Evolutionary conservation across 2,113 vertebrate genomes (phyloP).

Genomic region (Pteronura brasiliensis): DNA sequence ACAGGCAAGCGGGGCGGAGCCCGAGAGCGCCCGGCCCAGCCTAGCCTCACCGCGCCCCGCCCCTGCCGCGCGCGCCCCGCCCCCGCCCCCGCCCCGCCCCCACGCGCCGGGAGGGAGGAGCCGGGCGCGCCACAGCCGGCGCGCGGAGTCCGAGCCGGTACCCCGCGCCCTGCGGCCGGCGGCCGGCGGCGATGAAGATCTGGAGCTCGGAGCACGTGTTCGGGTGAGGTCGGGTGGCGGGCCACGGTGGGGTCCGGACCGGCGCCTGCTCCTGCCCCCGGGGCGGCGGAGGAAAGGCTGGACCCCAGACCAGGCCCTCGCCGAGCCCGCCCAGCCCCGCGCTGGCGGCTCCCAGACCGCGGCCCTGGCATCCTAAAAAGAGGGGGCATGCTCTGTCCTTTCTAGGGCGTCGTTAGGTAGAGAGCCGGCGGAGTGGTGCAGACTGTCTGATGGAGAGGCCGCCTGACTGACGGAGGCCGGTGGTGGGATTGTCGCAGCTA

Average conservation of each 20-base stretch:
- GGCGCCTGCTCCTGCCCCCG: background rate
- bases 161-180: background rate
- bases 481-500: background rate
- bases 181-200: conserved; percentile 79
- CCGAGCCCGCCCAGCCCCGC: background rate
- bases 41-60: background rate
- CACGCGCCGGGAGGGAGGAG: background rate
- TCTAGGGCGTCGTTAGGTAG: background rate
- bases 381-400: background rate
- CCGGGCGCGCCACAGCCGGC: rapidly evolving
- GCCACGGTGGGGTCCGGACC: background rate
- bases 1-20: background rate
- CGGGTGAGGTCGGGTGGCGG: conserved; percentile 71
- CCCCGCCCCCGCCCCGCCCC: background rate
- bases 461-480: background rate
- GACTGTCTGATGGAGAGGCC: background rate
- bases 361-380: background rate
- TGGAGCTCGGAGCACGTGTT: conserved; percentile 87
- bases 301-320: background rate
- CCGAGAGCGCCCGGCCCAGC: rapidly evolving
- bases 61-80: background rate
- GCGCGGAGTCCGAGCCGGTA: too few species aligned
- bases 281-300: background rate
- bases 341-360: background rate
- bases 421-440: background rate